phyloP scores from a whole-genome alignment of 2,797 vertebrate species.

The Potorous gilbertii region DNA sequence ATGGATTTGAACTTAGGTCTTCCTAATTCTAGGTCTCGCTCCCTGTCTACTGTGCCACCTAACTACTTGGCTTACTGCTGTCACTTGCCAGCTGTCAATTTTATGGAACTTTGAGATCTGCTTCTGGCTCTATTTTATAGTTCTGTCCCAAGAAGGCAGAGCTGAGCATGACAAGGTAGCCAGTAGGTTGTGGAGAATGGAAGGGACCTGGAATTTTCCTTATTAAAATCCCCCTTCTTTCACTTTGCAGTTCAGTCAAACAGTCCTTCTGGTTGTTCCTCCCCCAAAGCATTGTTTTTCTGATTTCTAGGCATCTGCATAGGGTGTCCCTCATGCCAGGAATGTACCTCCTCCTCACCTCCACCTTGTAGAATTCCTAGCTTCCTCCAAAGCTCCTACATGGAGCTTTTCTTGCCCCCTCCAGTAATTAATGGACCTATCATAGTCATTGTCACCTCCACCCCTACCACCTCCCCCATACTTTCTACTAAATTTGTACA shows the following conservation, averaged over 20 bases:
- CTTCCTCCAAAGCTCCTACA: neutral
- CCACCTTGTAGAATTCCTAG: neutral
- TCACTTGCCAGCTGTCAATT: neutral
- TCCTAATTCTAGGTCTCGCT: neutral
- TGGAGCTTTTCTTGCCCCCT: neutral
- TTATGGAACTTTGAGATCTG: neutral
- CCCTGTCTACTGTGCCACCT: neutral
- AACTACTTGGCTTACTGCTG: neutral
- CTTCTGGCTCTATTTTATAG: neutral
- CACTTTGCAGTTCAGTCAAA: neutral
- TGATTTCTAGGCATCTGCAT: neutral
- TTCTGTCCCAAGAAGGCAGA: neutral
- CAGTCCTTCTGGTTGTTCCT: neutral
- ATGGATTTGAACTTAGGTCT: neutral
- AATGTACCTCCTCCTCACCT: neutral
- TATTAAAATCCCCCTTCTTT: neutral
- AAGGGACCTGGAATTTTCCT: neutral
- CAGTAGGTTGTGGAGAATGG: neutral
- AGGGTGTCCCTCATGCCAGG: neutral
- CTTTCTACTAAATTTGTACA: neutral
- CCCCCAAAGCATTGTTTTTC: neutral
- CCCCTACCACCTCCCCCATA: too few species aligned
- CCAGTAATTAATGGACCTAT: neutral
- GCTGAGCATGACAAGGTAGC: neutral
- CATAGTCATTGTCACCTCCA: neutral